Percentiles rank a stretch among this genome's conserved stretches.
These are phyloP conservation scores for Epicauta chinensis DNA, from an alignment of 1,140 invertebrate genomes.

Conservation along the genomic window DNA sequence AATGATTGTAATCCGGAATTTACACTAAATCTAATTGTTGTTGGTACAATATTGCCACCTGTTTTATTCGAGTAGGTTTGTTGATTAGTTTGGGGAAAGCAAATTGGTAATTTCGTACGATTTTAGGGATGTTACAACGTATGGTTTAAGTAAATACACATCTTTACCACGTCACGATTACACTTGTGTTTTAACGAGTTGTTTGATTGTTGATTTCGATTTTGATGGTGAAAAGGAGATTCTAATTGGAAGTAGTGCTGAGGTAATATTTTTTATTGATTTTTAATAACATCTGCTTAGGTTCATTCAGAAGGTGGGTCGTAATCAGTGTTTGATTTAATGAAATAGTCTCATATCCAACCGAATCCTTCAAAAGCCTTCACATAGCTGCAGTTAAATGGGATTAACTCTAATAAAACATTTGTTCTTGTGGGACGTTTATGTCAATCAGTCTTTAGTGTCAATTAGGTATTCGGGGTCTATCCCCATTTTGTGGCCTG, in stretches of 20 bases:
- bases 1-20: slow-evolving; percentile 4
- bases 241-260: slow-evolving; percentile 62
- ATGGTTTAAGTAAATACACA: slow-evolving; percentile 49
- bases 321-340: too few relatives aligned
- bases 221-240: slow-evolving; percentile 69
- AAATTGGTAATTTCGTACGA: slow-evolving; percentile 11
- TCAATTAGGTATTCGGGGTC: too few relatives aligned
- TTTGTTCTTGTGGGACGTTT: too few relatives aligned
- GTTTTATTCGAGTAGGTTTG: slow-evolving; percentile 53
- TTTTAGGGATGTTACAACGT: slow-evolving; percentile 53
- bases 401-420: too few relatives aligned
- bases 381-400: too few relatives aligned
- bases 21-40: slow-evolving; percentile 51
- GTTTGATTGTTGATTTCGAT: slow-evolving; percentile 61
- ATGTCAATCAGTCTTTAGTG: too few relatives aligned
- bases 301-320: too few relatives aligned
- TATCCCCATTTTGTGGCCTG: too few relatives aligned
- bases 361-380: too few relatives aligned
- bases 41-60: slow-evolving; percentile 51
- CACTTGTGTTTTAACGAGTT: slow-evolving; percentile 54
- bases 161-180: slow-evolving; percentile 49
- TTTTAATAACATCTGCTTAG: slow-evolving; percentile 2
- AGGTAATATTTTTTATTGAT: slow-evolving; percentile 40
- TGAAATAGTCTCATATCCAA: too few relatives aligned
- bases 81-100: neutral